Base-by-base conservation (phyloP, 2,888 invertebrate genomes). In the Cybosia mesomella region DNA sequence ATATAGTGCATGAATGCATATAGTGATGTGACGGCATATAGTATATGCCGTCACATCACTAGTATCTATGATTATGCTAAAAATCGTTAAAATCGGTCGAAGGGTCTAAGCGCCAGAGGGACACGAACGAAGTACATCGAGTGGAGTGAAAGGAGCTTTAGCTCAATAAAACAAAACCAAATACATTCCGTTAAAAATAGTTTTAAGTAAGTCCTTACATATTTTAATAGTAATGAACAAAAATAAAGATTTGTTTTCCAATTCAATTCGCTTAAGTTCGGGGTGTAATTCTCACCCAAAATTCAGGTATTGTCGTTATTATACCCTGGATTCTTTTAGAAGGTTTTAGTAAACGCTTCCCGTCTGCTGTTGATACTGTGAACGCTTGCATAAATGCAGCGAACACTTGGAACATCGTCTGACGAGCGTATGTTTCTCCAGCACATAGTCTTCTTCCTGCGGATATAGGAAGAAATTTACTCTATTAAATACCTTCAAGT, bases 371-470 rank as follows among this genome's bases (percentile, higher is more conserved):
- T 2, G 93, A 90, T 18, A 96, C 93, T 68, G 92, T 89, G 83
- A 97, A 97, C 58, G 96, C 96, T 81, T 97, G 97, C 87, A 97
- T 91, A 72, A 97, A 90, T 0, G 93, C 94, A 0, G 96, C 83
- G 43, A 96, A 92, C 11, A 96, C 91, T 71, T 96, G 93, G 85
- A 97, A 97, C 85, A 97, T 91, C 75, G 95, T 92, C 75, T 96
- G 96, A 1, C 97, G 93, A 0, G 97, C 96, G 83, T 96, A 97
- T 0, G 97, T 97, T 86, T 97, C 97, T 0, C 97, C 97, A 0
- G 96, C 96, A 81, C 97, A 97, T 0, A 97, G 87, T 36, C 97
- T 93, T 76, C 96, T 95, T 0, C 97, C 97, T 96, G 86, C 0
- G 83, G 84, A 72, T 1, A 13, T 62, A 28, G 15, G 61, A 67